A percentile compares a stretch with the other conserved stretches of the same genome.
Evolutionary conservation across 2,797 vertebrate species (phyloP).

Genomic region (Clarias pachynema): DNA sequence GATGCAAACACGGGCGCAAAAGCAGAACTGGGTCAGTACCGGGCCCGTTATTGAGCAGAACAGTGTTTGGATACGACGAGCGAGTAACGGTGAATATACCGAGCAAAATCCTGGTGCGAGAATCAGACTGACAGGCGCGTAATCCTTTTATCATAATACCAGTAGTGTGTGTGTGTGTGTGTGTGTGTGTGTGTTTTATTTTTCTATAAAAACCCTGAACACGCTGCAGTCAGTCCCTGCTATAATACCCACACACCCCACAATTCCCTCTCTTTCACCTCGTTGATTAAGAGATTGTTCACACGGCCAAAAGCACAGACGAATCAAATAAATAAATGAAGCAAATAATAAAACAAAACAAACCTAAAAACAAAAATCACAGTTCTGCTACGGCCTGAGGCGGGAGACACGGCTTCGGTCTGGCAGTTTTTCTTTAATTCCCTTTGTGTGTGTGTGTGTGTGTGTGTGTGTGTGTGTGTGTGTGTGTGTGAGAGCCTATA

Average conservation of each 20-base stretch:
- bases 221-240: background rate
- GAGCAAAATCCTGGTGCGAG: background rate
- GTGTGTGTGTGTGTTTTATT: too few species aligned
- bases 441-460: conserved; percentile 31
- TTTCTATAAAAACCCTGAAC: background rate
- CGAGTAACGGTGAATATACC: too few species aligned
- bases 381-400: conserved; percentile 14
- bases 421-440: conserved; percentile 50
- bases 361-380: background rate
- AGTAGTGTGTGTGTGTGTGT: background rate
- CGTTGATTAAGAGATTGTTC: conserved; percentile 41
- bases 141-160: background rate
- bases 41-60: conserved; percentile 31
- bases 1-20: conserved; percentile 1
- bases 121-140: background rate
- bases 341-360: conserved; percentile 24
- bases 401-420: conserved; percentile 18
- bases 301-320: background rate
- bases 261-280: conserved; percentile 36
- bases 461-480: too few species aligned
- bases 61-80: conserved; percentile 17
- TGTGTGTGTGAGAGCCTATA: conserved; percentile 38
- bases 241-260: background rate
- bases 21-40: background rate
- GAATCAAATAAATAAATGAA: conserved; percentile 20